A percentile compares a stretch with the other conserved stretches of the same genome.
Evolutionary conservation across 2,113 vertebrate species (phyloP).

Genomic region (Clarias batrachus): DNA sequence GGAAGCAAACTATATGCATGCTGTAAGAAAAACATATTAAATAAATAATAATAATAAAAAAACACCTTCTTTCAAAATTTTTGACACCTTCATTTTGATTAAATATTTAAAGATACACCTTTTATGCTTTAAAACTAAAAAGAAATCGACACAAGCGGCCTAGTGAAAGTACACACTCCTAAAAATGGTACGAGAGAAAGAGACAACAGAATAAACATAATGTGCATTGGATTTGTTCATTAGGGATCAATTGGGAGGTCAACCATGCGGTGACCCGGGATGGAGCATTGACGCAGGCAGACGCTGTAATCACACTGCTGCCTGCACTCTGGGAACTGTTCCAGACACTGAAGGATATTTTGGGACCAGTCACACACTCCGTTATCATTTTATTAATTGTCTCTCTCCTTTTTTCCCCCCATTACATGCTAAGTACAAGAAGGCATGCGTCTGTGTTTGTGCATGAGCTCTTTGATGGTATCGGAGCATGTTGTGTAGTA

Average conservation of each 20-base stretch:
- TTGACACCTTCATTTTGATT: not conserved
- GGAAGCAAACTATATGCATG: not conserved
- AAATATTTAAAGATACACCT: not conserved
- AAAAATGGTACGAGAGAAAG: not conserved
- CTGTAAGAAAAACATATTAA: not conserved
- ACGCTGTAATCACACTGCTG: constrained; percentile 53
- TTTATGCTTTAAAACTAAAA: not conserved
- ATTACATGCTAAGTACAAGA: constrained; percentile 18
- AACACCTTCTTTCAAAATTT: not conserved
- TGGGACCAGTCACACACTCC: constrained; percentile 55
- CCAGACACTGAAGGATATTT: constrained; percentile 60
- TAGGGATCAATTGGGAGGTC: constrained; percentile 32
- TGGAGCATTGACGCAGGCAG: constrained; percentile 57
- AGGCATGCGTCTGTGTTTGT: constrained; percentile 5
- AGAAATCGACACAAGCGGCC: too few species aligned
- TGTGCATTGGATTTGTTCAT: constrained; percentile 52
- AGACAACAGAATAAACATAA: constrained; percentile 21
- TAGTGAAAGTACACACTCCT: not conserved
- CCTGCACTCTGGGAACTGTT: constrained; percentile 59
- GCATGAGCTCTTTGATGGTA: not conserved
- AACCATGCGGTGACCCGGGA: constrained; percentile 30
- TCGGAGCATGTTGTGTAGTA: not conserved
- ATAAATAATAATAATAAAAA: not conserved
- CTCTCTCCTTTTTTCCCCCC: constrained; percentile 30
- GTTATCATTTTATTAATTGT: constrained; percentile 55